These are phyloP conservation scores for Pogonus chalceus DNA, from an alignment of 1,140 invertebrate genomes.

Conservation along the genomic window DNA sequence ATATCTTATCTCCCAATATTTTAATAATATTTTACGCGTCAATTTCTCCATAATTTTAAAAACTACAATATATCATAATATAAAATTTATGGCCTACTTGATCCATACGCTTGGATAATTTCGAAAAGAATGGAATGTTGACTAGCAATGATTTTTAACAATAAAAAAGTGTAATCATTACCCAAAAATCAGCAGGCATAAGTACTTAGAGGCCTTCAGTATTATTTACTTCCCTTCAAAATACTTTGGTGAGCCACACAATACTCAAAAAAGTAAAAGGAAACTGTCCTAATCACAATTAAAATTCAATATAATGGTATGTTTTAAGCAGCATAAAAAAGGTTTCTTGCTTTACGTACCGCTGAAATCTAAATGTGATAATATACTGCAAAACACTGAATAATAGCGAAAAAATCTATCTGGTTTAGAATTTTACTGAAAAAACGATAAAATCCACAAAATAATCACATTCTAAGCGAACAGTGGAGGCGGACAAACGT, in stretches of 20 bases:
- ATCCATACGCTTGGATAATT: too few species aligned
- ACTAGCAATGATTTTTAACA: not conserved
- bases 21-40: too few species aligned
- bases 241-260: not conserved
- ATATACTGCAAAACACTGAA: not conserved
- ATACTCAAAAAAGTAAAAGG: slow-evolving; percentile 3
- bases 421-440: slow-evolving; percentile 2
- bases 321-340: not conserved
- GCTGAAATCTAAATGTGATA: not conserved
- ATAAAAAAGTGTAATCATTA: not conserved
- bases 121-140: not conserved
- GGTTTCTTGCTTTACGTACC: not conserved
- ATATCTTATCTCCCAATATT: too few species aligned
- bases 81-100: too few species aligned
- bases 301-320: not conserved
- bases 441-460: not conserved
- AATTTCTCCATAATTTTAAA: too few species aligned
- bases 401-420: slow-evolving; percentile 7
- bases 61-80: too few species aligned
- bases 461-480: not conserved
- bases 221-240: not conserved
- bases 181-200: not conserved
- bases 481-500: not conserved
- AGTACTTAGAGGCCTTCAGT: not conserved
- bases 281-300: not conserved